These are phyloP conservation scores for Pemphigus obesinymphae DNA, from an alignment of 1,140 invertebrate species.

Conservation along the genomic window DNA sequence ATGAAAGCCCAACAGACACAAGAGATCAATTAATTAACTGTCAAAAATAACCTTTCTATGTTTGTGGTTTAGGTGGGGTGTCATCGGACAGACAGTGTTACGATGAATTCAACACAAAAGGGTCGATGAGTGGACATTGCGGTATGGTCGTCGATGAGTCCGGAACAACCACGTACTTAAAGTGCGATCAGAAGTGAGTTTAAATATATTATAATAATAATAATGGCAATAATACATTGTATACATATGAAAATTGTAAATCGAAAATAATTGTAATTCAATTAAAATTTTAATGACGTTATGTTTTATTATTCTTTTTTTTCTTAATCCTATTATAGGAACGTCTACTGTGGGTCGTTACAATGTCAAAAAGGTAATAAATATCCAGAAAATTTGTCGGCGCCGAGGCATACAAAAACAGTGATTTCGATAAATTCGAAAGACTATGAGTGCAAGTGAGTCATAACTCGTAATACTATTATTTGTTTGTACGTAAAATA, in stretches of 20 bases:
- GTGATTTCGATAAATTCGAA: slow-evolving; percentile 78
- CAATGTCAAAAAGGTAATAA: slow-evolving; percentile 82
- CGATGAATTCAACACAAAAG: slow-evolving; percentile 89
- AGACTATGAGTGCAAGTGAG: slow-evolving; percentile 90
- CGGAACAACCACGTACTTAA: slow-evolving; percentile 69
- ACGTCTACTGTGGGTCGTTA: slow-evolving; percentile 81
- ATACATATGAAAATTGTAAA: background rate
- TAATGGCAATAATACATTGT: background rate
- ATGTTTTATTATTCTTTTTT: slow-evolving; percentile 43
- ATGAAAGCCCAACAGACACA: background rate
- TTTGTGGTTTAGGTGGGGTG: slow-evolving; percentile 56
- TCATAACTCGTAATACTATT: slow-evolving; percentile 47
- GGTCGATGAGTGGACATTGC: slow-evolving; percentile 88
- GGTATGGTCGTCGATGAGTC: slow-evolving; percentile 73
- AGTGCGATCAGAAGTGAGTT: slow-evolving; percentile 81
- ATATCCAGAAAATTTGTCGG: slow-evolving; percentile 64
- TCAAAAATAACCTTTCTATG: background rate
- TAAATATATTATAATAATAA: background rate
- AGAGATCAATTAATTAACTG: background rate
- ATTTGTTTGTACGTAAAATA: too few species aligned
- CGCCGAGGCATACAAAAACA: slow-evolving; percentile 76
- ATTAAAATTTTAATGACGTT: too few species aligned
- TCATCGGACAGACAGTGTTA: slow-evolving; percentile 81
- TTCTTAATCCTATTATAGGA: slow-evolving; percentile 64
- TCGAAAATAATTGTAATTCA: background rate